A percentile compares a stretch with the other conserved stretches of the same genome.
Evolutionary conservation across 2,113 vertebrate genomes (phyloP).

Genomic region (Xiphias gladius): DNA sequence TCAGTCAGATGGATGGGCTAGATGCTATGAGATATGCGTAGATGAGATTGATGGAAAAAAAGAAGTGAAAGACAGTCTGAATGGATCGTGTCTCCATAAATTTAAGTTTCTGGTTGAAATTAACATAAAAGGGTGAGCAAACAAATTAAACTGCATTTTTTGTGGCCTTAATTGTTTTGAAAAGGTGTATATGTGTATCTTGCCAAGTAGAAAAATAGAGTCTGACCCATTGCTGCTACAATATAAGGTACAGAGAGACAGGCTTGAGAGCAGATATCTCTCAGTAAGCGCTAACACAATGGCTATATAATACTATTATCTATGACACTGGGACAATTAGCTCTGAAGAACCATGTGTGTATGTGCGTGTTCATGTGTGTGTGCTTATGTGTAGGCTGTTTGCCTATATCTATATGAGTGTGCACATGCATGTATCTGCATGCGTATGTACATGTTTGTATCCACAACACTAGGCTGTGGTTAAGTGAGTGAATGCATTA

Average conservation of each 20-base stretch:
- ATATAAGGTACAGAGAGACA: constrained; percentile 17
- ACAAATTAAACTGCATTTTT: not conserved
- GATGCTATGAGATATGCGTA: not conserved
- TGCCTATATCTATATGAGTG: not conserved
- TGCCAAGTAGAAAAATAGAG: too few species aligned
- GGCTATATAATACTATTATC: constrained; percentile 53
- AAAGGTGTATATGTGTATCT: not conserved
- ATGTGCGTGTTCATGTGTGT: not conserved
- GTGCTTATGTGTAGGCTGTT: not conserved
- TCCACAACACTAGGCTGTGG: constrained; percentile 52
- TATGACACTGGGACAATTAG: constrained; percentile 43
- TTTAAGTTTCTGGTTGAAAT: not conserved
- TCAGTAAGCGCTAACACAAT: constrained; percentile 48
- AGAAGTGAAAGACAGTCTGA: not conserved
- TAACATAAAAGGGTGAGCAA: not conserved
- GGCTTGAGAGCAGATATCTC: constrained; percentile 10
- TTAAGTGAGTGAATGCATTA: constrained; percentile 77
- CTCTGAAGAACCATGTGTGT: constrained; percentile 5
- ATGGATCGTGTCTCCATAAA: not conserved
- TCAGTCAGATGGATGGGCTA: not conserved
- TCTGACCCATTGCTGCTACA: not conserved
- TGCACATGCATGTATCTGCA: not conserved
- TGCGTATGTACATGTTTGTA: constrained; percentile 31
- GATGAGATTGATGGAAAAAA: not conserved
- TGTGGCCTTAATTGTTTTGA: too few species aligned